Evolutionary conservation across 2,113 vertebrate species (phyloP).

Genomic region (Melierax canorus): DNA sequence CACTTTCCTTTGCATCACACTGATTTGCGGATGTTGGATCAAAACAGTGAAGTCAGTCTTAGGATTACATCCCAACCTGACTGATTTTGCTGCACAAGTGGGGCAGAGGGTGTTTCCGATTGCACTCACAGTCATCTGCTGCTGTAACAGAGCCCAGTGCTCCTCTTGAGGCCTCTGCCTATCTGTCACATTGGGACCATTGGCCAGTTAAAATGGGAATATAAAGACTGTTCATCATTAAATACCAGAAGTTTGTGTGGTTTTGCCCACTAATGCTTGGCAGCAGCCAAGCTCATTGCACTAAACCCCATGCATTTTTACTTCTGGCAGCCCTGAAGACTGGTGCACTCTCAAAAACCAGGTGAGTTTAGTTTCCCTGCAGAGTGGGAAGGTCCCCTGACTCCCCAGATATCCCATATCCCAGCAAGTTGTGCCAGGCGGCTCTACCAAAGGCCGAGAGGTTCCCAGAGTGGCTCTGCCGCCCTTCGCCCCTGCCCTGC

Average conservation of each 20-base stretch:
- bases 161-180: background rate
- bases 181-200: rapidly evolving
- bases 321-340: background rate
- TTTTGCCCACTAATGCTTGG: background rate
- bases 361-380: background rate
- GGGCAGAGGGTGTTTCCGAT: background rate
- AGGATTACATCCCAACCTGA: background rate
- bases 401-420: background rate
- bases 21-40: background rate
- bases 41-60: background rate
- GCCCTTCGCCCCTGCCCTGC: background rate
- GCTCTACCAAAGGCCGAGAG: background rate
- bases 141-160: background rate
- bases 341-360: background rate
- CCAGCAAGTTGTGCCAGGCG: background rate
- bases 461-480: background rate
- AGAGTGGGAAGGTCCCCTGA: background rate
- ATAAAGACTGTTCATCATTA: background rate
- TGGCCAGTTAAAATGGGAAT: background rate
- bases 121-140: background rate
- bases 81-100: background rate
- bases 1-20: background rate
- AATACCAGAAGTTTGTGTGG: background rate
- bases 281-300: background rate
- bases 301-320: background rate